Base-by-base conservation (phyloP, 2,113 vertebrate genomes). In the Seriola dumerili region DNA sequence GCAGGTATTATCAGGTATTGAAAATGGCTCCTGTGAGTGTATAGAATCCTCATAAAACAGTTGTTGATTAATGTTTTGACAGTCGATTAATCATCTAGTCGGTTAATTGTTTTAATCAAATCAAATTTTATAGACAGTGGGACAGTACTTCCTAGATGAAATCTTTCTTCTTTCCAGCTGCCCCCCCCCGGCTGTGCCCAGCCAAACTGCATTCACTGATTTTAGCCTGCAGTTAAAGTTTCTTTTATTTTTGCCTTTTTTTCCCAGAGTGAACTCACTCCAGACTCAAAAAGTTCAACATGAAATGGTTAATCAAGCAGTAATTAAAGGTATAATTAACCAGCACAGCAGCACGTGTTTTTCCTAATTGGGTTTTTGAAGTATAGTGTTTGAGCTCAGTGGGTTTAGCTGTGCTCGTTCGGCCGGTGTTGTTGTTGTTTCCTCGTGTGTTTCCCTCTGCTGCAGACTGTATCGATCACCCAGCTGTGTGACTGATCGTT, bases 401-500 rank as follows among this genome's bases (percentile, higher is more conserved):
- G 4, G 3, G 36, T 55, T 13, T 19, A 16, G 64, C 25, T 34
- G 29, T 3, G 29, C 42, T 58, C 23, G 48, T 10, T 59, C 36
- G 3, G n/a, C 8, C 16, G 25, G 17, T 67, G 32, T 8, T 13
- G 21, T 83, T 69, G 66, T 0, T 4, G 40, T 8, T 55, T 84
- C 64, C 63, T 58, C 0, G 29, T 72, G 29, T 72, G 34, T 36
- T 67, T 48, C 58, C 72, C 67, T 25, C n/a, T 5, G 76, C 76
- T 74, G 76, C 76, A 70, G 72, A 54, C 68, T 0, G 50, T 32
- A 88, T 84, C 12, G 78, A 89, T 82, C 83, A 75, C 3, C 40
- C 25, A 23, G 71, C 14, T 9, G 72, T 76, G 77, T 87, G 89
- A 85, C 71, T 74, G 85, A 89, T 74, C 64, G 87, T 23, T 62